Conservation (phyloP, 2,113 vertebrate genomes). For the Macroglossus sobrinus region DNA sequence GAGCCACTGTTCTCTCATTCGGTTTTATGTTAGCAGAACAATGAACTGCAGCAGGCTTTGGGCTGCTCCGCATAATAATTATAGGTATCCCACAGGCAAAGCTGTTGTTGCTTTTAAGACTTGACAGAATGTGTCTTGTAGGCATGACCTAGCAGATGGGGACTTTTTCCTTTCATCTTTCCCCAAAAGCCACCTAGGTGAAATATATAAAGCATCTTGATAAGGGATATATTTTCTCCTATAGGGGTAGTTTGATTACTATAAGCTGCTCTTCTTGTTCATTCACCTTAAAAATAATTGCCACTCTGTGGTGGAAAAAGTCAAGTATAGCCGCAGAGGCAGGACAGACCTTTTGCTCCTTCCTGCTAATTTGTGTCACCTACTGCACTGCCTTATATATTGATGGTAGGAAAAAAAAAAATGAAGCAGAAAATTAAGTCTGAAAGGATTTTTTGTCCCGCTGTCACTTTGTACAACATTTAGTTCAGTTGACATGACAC, state of each 20-base stretch:
- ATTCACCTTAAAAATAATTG: constrained; percentile 82
- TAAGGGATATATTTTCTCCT: constrained; percentile 85
- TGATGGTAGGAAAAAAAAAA: constrained; percentile 83
- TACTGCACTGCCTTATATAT: constrained; percentile 83
- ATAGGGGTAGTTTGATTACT: constrained; percentile 83
- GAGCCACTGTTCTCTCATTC: constrained; percentile 87
- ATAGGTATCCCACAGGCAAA: constrained; percentile 89
- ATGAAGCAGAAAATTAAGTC: constrained; percentile 91
- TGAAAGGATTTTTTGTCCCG: constrained; percentile 89
- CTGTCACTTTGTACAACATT: constrained; percentile 89
- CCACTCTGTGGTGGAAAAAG: constrained; percentile 79
- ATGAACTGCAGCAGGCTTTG: constrained; percentile 84
- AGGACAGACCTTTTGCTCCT: constrained; percentile 79
- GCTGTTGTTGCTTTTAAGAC: constrained; percentile 87
- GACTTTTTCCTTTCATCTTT: constrained; percentile 84
- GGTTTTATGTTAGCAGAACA: constrained; percentile 85
- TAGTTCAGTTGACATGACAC: constrained; percentile 88
- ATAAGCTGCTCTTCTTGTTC: constrained; percentile 82
- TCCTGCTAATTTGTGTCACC: constrained; percentile 87
- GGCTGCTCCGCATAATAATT: constrained; percentile 85
- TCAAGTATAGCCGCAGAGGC: constrained; percentile 82
- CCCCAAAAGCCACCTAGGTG: constrained; percentile 84
- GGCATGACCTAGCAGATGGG: constrained; percentile 90
- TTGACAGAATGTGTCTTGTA: constrained; percentile 89
- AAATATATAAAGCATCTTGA: constrained; percentile 85